Base-by-base conservation (phyloP, 2,113 vertebrate species). In the Leucoraja erinaceus region DNA sequence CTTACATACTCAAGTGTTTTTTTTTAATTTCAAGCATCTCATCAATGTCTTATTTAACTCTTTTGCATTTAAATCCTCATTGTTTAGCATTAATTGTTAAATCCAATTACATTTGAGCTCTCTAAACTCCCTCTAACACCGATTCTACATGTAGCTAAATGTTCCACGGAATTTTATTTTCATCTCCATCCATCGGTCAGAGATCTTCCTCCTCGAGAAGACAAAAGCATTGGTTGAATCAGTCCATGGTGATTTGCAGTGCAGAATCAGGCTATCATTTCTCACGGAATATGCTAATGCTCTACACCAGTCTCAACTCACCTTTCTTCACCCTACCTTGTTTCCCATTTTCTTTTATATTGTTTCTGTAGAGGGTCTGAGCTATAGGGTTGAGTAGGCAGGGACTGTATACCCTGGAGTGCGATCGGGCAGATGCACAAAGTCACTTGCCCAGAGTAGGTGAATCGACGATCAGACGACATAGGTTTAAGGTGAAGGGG, bases 31-130 rank as follows among this genome's bases (percentile, higher is more conserved):
- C 81, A 86, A 25, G 11, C 4, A 28, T 61, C 12, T 22, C 25
- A 25, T 61, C 81, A 86, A n/a, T 86, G 81, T 61, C 11, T 86
- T 86, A 61, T n/a, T 59, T 86, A 86, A 86, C 16, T 61, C 56
- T 5, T 8, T 56, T 83, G 47, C 20, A 56, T 56, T 83, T 83
- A 54, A 47, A 59, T 61, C 81, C 25, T 5, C 10, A 86, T 86
- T 59, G 25, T n/a, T n/a, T 47, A 1, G 9, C 1, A 12, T 86
- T 28, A n/a, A 59, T 16, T 12, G 11, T 11, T n/a, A 11, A 25
- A 56, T 3, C 1, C 81, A 61, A 12, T 5, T 4, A 86, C 70
- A 5, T 20, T n/a, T 28, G 54, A 86, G 56, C 12, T 61, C 56
- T 5, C 54, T 61, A n/a, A 61, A 25, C 4, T 14, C 11, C 81